Conservation (phyloP, 1,140 invertebrate species). For the Chironomus striatipennis region DNA sequence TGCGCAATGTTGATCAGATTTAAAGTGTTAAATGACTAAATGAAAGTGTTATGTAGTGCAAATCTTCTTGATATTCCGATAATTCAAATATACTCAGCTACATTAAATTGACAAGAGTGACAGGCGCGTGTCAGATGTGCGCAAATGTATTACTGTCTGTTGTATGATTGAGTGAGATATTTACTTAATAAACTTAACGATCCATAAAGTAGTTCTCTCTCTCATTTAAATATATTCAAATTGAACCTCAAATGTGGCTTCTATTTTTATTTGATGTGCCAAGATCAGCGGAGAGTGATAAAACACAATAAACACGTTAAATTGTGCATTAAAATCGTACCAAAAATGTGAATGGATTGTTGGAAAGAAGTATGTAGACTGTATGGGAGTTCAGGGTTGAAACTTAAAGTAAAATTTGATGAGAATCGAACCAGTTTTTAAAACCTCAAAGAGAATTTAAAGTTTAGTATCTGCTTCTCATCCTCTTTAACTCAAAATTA, state of each 20-base stretch:
- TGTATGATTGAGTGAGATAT: neutral
- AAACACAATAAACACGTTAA: slow-evolving; percentile 15
- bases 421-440: too few species aligned
- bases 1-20: neutral
- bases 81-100: neutral
- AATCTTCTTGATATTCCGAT: neutral
- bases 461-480: too few species aligned
- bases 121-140: neutral
- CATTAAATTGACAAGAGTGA: neutral
- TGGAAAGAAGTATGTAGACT: too few species aligned
- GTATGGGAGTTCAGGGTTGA: too few species aligned
- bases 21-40: neutral
- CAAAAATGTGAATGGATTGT: neutral
- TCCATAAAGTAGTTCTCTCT: neutral
- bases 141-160: neutral
- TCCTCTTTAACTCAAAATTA: too few species aligned
- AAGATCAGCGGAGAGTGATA: neutral
- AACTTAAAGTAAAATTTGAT: too few species aligned
- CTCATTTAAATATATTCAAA: neutral
- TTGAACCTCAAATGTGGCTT: neutral
- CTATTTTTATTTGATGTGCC: neutral
- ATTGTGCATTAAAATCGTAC: slow-evolving; percentile 12
- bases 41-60: neutral
- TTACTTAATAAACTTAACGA: slow-evolving; percentile 19
- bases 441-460: too few species aligned